These are phyloP conservation scores for Eupithecia abbreviata DNA, from an alignment of 2,888 invertebrate genomes.

Conservation along the genomic window DNA sequence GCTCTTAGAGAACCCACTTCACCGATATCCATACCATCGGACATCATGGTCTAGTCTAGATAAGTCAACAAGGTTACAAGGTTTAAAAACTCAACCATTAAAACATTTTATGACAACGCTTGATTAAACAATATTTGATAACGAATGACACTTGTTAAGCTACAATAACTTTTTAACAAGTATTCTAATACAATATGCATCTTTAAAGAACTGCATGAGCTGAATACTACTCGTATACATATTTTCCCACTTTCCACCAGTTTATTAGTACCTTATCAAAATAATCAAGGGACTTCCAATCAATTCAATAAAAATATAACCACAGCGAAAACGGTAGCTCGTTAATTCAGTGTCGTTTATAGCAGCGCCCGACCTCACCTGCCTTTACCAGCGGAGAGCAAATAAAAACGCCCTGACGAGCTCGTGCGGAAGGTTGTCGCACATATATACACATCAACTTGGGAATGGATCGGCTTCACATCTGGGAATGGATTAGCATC, in stretches of 20 bases:
- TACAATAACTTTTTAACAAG: neutral
- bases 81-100: too few relatives aligned
- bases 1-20: too few relatives aligned
- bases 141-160: too few relatives aligned
- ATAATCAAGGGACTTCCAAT: neutral
- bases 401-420: constrained; percentile 29
- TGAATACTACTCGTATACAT: neutral
- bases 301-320: neutral
- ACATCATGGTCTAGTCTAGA: too few relatives aligned
- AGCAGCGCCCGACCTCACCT: constrained; percentile 46
- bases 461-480: neutral
- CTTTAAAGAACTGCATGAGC: neutral
- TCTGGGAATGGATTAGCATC: neutral
- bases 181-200: neutral
- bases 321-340: constrained; percentile 35
- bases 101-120: too few relatives aligned
- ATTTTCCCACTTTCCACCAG: neutral
- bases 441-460: neutral
- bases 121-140: too few relatives aligned
- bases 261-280: neutral
- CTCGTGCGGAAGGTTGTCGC: constrained; percentile 31
- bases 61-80: too few relatives aligned
- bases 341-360: constrained; percentile 49
- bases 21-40: too few relatives aligned
- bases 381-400: constrained; percentile 39